A percentile compares a stretch with the other conserved stretches of the same genome.
Evolutionary conservation across 2,113 vertebrate genomes (phyloP).

Genomic region (Equus przewalskii): DNA sequence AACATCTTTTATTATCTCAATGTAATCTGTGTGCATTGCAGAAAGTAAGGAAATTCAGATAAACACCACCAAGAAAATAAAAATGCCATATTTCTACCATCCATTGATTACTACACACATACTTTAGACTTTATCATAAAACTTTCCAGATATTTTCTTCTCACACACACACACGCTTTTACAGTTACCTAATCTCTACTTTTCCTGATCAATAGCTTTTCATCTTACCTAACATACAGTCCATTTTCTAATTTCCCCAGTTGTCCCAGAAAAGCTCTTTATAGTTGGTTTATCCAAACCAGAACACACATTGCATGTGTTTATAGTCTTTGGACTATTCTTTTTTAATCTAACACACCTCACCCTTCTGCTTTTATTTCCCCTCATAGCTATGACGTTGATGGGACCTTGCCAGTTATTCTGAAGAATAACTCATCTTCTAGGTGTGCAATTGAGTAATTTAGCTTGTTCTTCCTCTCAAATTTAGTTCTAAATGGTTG

Average conservation of each 20-base stretch:
- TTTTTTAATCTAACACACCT: neutral
- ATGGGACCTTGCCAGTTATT: neutral
- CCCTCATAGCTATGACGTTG: neutral
- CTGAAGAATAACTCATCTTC: neutral
- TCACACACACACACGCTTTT: neutral
- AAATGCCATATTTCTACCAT: neutral
- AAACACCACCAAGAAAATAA: neutral
- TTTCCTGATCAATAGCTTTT: neutral
- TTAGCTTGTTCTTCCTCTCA: neutral
- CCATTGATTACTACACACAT: neutral
- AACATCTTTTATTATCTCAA: neutral
- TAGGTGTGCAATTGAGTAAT: neutral
- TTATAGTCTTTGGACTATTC: neutral
- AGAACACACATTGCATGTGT: neutral
- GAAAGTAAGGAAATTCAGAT: slow-evolving; percentile 44
- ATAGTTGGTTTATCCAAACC: neutral
- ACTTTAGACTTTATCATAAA: neutral
- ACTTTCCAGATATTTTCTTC: neutral
- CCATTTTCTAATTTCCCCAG: neutral
- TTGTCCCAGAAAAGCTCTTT: neutral
- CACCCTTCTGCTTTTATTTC: neutral
- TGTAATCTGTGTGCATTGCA: neutral
- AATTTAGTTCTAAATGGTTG: neutral
- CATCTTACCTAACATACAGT: neutral
- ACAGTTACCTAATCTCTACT: neutral